Evolutionary conservation across 2,113 vertebrate species (phyloP).

Genomic region (Steatornis caripensis): DNA sequence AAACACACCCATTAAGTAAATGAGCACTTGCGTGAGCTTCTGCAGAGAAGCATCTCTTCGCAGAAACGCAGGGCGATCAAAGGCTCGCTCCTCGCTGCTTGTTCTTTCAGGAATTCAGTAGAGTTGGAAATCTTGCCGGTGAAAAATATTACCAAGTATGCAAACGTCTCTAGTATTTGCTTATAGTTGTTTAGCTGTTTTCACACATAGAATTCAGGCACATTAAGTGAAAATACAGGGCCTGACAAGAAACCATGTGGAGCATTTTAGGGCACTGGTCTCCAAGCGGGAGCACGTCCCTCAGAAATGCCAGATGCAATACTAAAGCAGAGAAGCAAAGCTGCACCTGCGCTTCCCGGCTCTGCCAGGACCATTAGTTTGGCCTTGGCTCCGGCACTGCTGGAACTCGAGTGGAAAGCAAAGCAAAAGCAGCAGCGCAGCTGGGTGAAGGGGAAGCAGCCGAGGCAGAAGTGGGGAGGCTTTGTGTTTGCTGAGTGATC

Average conservation of each 20-base stretch:
- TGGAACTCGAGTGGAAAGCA: accelerated
- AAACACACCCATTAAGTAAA: background rate
- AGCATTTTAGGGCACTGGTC: background rate
- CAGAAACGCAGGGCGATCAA: background rate
- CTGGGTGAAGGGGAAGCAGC: background rate
- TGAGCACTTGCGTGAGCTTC: background rate
- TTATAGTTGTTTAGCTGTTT: background rate
- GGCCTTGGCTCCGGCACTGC: accelerated
- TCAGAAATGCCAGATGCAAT: background rate
- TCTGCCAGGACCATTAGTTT: background rate
- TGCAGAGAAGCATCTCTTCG: background rate
- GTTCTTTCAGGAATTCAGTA: background rate
- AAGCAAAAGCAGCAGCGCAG: background rate
- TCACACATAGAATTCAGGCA: background rate
- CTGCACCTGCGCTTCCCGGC: accelerated
- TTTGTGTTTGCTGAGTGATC: background rate
- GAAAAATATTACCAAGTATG: background rate
- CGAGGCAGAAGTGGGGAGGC: background rate
- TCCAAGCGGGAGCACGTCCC: accelerated
- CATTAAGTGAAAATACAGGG: background rate
- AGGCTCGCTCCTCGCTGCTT: background rate
- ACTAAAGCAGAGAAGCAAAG: background rate
- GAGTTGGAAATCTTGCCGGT: background rate
- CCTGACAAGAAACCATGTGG: accelerated
- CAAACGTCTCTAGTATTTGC: background rate